Evolutionary conservation across 64 coral and sea anemone genomes (phyloP), one percentile per base, ranked within the genome.

Genomic region (Porites lutea): DNA sequence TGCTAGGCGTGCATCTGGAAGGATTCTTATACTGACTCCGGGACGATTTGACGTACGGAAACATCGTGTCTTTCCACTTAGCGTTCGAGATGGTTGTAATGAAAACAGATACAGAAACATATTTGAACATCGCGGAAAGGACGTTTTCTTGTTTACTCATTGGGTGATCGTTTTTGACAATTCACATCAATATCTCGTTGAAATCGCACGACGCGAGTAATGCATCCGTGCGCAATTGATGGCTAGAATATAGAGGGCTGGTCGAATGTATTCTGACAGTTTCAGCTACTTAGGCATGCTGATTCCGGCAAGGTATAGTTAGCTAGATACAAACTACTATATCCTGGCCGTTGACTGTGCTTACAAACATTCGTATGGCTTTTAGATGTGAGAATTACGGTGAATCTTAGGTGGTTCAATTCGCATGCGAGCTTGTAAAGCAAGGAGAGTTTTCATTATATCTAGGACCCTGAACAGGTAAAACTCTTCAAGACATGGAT

Each of bases 21-120:
- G 59, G 60, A 82, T 82, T 65, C 58, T 82, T 82, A 82, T 65
- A 84, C 27, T 37, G 27, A 37, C 81, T 76, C 73, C 19, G 43
- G 61, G 18, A 4, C n/a, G 27, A 51, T 52, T 68, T 84, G 81
- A 84, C 81, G n/a, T 84, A n/a, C 81, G 81, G 81, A 84, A 84
- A 48, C 63, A 68, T 18, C 13, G 13, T 52, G 81, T 84, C 81
- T 68, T 44, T 52, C 59, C 19, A 84, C 81, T 84, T 84, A 84
- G 81, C 16, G 69, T 52, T 84, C 62, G 64, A 84, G 81, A 84
- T 84, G 81, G 81, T 84, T 84, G 23, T 84, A 68, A 84, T 84
- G 81, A 84, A 37, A 84, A 84, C n/a, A 84, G 81, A 84, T 84
- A 84, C 81, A 84, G 61, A 19, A 48, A 4, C 4, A 6, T 84